These are phyloP conservation scores for Mustela erminea DNA, from an alignment of 2,797 vertebrate genomes.

Conservation along the genomic window DNA sequence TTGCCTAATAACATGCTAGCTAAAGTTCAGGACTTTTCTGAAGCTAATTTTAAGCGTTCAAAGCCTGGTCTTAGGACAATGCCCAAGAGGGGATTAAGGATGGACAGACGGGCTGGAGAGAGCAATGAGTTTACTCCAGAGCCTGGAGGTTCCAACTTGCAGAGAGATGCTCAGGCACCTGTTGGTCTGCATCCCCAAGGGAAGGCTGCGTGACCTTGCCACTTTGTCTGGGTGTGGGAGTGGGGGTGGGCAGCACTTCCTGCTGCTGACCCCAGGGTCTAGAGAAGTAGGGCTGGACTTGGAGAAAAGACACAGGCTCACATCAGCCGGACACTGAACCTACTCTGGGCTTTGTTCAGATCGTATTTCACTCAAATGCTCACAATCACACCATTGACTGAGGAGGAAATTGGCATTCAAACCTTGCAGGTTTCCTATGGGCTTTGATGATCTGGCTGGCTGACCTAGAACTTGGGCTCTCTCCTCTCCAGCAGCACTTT, in stretches of 20 bases:
- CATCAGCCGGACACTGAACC: neutral
- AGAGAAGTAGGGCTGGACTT: neutral
- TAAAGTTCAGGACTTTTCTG: conserved; percentile 59
- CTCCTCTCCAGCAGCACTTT: neutral
- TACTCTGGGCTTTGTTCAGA: neutral
- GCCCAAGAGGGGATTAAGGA: neutral
- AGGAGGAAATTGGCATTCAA: neutral
- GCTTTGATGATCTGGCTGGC: neutral
- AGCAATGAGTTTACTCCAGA: neutral
- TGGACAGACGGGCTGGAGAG: conserved; percentile 11
- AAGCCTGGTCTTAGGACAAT: conserved; percentile 81
- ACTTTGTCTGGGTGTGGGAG: neutral
- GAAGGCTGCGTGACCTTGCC: neutral
- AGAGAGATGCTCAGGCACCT: neutral
- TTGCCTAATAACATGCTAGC: conserved; percentile 1
- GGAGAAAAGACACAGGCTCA: neutral
- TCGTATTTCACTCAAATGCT: neutral
- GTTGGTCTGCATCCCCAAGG: neutral
- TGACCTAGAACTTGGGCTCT: neutral
- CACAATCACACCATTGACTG: neutral
- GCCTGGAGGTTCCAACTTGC: neutral
- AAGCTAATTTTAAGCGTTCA: conserved; percentile 75
- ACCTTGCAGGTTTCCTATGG: neutral
- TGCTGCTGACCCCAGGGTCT: neutral
- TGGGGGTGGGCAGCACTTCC: neutral